Base-by-base conservation (phyloP, 2,113 vertebrate species). In the Nibea coibor region DNA sequence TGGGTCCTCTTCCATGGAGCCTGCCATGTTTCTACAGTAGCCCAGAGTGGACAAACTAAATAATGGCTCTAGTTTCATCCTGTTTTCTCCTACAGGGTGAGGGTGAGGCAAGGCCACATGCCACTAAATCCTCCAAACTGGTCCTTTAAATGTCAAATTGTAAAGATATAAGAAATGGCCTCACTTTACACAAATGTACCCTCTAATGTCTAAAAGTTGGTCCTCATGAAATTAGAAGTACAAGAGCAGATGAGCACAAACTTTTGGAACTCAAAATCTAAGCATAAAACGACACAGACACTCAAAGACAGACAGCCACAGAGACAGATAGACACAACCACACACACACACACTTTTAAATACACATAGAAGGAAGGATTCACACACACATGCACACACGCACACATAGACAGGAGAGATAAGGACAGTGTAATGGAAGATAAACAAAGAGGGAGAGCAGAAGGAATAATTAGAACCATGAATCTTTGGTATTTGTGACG, bases 391-490 rank as follows among this genome's bases (percentile, higher is more conserved):
- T n/a, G n/a, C 69, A 47, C 63, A 20, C 56, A 58, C 1, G 1
- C 61, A 72, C 57, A 50, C 31, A 63, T 57, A 72, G 66, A 57
- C 28, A 42, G 2, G 3, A 50, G 50, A 84, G 90, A 90, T 90
- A 91, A 92, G 81, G 62, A 31, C 9, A 48, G 57, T 2, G 48
- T 72, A 85, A 78, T 79, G 59, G 45, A 80, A 82, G 86, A 83
- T 70, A 79, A 88, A 88, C 76, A 80, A 64, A 56, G 72, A 63
- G n/a, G 19, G 17, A 81, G 45, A 75, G 77, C 64, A 72, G 71
- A 58, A 72, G 39, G 68, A 84, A 81, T 88, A 88, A 93, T 92
- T 90, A 82, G 71, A 91, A 92, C 88, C 83, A 90, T 76, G 68
- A 65, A 74, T 62, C 56, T 85, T 83, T 76, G 75, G 74, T 86